A percentile compares a stretch with the other conserved stretches of the same genome.
Conservation (phyloP, 1,140 invertebrate genomes). For the Camponotus pennsylvanicus region DNA sequence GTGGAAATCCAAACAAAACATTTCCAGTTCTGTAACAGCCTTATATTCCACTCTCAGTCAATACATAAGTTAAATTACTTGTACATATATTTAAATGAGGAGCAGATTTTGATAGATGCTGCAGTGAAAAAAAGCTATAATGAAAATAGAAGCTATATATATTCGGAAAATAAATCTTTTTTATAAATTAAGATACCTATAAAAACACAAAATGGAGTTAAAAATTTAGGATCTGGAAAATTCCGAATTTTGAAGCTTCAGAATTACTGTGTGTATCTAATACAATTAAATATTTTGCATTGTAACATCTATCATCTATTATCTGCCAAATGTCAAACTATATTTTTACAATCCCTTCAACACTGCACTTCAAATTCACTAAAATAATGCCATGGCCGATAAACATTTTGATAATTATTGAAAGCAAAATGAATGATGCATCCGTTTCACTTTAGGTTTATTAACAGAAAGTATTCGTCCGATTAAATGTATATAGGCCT, state of each 20-base stretch:
- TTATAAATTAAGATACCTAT: conserved; percentile 49
- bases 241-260: neutral
- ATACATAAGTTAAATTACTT: conserved; percentile 75
- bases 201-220: conserved; percentile 35
- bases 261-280: neutral
- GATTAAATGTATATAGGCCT: conserved; percentile 82
- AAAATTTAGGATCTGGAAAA: conserved; percentile 28
- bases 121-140: conserved; percentile 26
- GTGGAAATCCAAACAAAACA: conserved; percentile 58
- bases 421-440: conserved; percentile 19
- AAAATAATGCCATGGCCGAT: conserved; percentile 57
- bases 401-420: conserved; percentile 38
- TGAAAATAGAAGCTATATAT: neutral
- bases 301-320: conserved; percentile 64
- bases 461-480: conserved; percentile 79
- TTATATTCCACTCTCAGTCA: conserved; percentile 75
- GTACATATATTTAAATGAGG: conserved; percentile 65
- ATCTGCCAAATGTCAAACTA: conserved; percentile 57
- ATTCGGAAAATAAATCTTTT: conserved; percentile 47
- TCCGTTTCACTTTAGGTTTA: conserved; percentile 37
- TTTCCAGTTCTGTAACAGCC: conserved; percentile 70
- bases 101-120: conserved; percentile 58
- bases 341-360: conserved; percentile 40
- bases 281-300: neutral
- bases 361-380: conserved; percentile 55